Evolutionary conservation across 2,888 invertebrate species (phyloP).

Genomic region (Phengaris arion): DNA sequence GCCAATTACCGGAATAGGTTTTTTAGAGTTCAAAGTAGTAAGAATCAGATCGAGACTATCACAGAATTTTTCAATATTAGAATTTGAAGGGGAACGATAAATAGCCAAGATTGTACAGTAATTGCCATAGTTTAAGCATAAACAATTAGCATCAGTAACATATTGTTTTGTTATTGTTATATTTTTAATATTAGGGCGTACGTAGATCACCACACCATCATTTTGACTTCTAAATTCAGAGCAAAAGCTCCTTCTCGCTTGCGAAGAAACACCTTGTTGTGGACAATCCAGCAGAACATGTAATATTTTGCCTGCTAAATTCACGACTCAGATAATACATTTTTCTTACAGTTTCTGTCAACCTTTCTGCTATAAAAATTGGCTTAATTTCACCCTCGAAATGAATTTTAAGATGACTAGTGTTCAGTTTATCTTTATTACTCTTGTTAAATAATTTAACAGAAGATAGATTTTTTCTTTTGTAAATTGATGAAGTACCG

Average conservation of each 20-base stretch:
- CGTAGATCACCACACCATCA: slow-evolving; percentile 8
- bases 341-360: neutral
- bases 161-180: neutral
- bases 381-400: neutral
- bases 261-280: neutral
- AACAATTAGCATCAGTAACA: neutral
- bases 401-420: neutral
- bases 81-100: neutral
- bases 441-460: neutral
- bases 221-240: slow-evolving; percentile 1
- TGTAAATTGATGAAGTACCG: no score
- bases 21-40: neutral
- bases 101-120: neutral
- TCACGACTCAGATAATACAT: neutral
- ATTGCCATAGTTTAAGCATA: neutral
- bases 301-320: slow-evolving; percentile 7
- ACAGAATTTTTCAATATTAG: slow-evolving; percentile 8
- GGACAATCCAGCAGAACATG: neutral
- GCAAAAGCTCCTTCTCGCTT: slow-evolving; percentile 11
- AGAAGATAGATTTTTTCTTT: neutral
- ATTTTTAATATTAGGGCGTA: neutral
- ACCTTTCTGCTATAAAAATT: neutral
- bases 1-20: neutral
- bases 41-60: neutral
- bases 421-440: neutral